Percentiles rank a stretch among this genome's conserved stretches.
phyloP scores from a whole-genome alignment of 2,888 invertebrate genomes.

The Ectemnius lituratus region DNA sequence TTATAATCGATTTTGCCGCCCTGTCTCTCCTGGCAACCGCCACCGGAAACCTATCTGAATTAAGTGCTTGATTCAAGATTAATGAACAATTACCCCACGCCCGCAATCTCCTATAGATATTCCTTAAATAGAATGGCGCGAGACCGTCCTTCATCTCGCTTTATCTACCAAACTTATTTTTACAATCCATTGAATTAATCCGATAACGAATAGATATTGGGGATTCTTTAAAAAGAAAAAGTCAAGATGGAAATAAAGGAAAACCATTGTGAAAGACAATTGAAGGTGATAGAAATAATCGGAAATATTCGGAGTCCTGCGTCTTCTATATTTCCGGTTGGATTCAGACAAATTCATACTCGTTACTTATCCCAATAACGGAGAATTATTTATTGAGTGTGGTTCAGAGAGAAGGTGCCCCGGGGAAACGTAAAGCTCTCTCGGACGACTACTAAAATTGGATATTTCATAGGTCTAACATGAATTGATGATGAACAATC shows the following conservation, averaged over 20 bases:
- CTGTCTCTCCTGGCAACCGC: not conserved
- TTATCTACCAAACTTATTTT: no score
- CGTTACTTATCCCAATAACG: conserved; percentile 2
- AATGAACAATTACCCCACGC: no score
- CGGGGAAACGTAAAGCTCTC: conserved; percentile 3
- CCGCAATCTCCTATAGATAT: no score
- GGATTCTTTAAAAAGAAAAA: not conserved
- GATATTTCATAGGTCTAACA: conserved; percentile 25
- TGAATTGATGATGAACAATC: conserved; percentile 33
- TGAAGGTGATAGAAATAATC: no score
- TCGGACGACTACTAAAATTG: conserved; percentile 2
- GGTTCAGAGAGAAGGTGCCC: not conserved
- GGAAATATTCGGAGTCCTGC: not conserved
- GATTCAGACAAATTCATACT: conserved; percentile 1
- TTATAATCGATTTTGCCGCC: not conserved
- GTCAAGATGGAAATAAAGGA: not conserved
- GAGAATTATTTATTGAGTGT: conserved; percentile 15
- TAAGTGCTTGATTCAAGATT: no score
- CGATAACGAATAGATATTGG: no score
- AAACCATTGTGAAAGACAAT: no score
- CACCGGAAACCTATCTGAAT: not conserved
- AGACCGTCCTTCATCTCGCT: no score
- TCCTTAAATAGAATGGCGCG: no score
- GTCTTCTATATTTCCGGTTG: not conserved
- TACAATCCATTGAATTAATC: no score